Evolutionary conservation across 2,797 vertebrate species (phyloP).

Genomic region (Schizopygopsis pylzovi): DNA sequence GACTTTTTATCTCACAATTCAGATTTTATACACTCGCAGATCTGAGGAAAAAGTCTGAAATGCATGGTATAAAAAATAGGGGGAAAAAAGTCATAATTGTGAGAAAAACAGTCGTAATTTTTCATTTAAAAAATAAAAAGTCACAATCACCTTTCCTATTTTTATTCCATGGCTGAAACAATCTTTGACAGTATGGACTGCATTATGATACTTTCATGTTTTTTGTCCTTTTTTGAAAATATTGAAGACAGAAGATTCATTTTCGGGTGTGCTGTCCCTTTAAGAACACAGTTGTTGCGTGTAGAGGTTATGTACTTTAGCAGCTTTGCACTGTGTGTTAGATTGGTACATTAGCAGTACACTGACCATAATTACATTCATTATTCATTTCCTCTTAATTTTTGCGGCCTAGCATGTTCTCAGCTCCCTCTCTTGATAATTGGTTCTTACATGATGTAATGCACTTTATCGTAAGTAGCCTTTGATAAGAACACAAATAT

Average conservation of each 20-base stretch:
- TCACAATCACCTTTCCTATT: not conserved
- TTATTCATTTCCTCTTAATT: constrained; percentile 3
- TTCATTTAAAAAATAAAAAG: too few relatives aligned
- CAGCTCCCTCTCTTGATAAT: not conserved
- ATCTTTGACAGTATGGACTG: not conserved
- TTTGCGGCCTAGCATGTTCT: not conserved
- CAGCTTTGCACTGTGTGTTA: not conserved
- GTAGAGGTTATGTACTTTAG: not conserved
- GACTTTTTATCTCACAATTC: too few relatives aligned
- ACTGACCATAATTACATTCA: constrained; percentile 8
- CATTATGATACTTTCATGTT: not conserved
- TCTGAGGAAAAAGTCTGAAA: too few relatives aligned
- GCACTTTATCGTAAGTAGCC: not conserved
- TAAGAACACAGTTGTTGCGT: not conserved
- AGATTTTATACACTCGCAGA: too few relatives aligned
- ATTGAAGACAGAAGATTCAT: not conserved
- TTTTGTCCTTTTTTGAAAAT: too few relatives aligned
- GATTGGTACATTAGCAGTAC: constrained; percentile 11
- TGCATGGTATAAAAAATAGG: too few relatives aligned
- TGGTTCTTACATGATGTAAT: not conserved
- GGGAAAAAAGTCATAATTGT: too few relatives aligned
- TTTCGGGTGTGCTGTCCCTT: not conserved
- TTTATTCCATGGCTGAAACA: not conserved
- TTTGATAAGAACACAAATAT: not conserved
- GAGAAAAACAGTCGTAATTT: too few relatives aligned